A percentile compares a stretch with the other conserved stretches of the same genome.
Conservation (phyloP, 2,113 vertebrate genomes). For the Pipra filicauda region DNA sequence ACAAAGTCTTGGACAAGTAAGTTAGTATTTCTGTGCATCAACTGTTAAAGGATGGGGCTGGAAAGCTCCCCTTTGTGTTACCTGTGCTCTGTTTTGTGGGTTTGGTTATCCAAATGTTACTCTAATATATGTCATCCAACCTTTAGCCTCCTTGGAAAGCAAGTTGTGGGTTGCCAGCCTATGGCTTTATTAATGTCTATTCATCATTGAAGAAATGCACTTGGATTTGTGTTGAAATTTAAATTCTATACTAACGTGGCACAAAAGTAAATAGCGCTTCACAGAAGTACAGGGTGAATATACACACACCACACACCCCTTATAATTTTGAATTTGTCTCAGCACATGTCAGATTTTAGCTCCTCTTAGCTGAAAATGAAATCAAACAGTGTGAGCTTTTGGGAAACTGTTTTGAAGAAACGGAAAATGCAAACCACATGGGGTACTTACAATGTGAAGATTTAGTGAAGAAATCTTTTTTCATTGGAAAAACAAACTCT, state of each 20-base stretch:
- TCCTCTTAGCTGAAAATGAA: not conserved
- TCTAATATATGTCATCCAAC: not conserved
- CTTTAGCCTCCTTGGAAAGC: not conserved
- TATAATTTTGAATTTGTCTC: not conserved
- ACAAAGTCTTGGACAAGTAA: not conserved
- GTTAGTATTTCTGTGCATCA: not conserved
- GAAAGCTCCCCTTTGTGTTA: not conserved
- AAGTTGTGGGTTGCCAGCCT: not conserved
- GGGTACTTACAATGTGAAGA: not conserved
- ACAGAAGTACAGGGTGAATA: not conserved
- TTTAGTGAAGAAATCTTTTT: constrained; percentile 5
- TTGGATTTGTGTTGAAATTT: not conserved
- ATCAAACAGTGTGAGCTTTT: not conserved
- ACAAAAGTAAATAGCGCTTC: not conserved
- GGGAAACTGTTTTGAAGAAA: not conserved
- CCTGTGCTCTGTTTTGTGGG: not conserved
- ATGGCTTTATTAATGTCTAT: not conserved
- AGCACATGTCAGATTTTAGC: not conserved
- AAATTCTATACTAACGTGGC: not conserved
- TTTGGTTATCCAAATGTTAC: not conserved
- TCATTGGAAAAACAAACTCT: constrained; percentile 26
- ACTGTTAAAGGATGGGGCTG: not conserved
- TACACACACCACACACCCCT: not conserved
- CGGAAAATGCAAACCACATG: constrained; percentile 46
- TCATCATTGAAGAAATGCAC: not conserved